phyloP scores from a whole-genome alignment of 2,797 vertebrate genomes.

The Heteromormyrus szaboi region DNA sequence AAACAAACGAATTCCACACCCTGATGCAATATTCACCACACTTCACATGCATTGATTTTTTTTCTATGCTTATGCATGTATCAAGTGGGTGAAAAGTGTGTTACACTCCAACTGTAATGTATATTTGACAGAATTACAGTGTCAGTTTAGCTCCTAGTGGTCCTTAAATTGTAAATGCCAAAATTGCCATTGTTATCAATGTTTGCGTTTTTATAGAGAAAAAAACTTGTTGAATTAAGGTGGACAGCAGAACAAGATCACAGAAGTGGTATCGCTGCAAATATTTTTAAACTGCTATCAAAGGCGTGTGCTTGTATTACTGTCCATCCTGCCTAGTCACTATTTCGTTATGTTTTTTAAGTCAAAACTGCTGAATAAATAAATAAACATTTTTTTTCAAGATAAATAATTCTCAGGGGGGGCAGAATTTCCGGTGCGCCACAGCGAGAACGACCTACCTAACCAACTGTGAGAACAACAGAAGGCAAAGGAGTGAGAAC shows the following conservation, averaged over 20 bases:
- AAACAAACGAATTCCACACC: background rate
- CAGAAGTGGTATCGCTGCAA: background rate
- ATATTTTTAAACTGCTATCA: background rate
- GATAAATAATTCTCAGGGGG: background rate
- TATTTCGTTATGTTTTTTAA: background rate
- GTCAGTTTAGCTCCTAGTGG: background rate
- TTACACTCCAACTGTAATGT: background rate
- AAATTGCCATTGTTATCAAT: background rate
- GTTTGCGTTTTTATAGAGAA: background rate
- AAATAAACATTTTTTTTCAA: background rate
- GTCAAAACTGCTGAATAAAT: background rate
- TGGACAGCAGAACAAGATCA: background rate
- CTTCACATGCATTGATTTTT: background rate
- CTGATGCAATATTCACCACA: background rate
- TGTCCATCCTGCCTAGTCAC: background rate
- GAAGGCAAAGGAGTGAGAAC: slow-evolving; percentile 6
- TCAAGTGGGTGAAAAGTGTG: background rate
- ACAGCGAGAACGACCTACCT: background rate
- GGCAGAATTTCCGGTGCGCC: background rate
- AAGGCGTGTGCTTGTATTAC: background rate
- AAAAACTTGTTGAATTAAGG: background rate
- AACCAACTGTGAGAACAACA: slow-evolving; percentile 4
- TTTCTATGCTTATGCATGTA: background rate
- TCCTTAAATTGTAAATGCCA: background rate
- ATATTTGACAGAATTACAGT: background rate